phyloP scores from a whole-genome alignment of 2,113 vertebrate genomes.

The Corythaeola cristata region DNA sequence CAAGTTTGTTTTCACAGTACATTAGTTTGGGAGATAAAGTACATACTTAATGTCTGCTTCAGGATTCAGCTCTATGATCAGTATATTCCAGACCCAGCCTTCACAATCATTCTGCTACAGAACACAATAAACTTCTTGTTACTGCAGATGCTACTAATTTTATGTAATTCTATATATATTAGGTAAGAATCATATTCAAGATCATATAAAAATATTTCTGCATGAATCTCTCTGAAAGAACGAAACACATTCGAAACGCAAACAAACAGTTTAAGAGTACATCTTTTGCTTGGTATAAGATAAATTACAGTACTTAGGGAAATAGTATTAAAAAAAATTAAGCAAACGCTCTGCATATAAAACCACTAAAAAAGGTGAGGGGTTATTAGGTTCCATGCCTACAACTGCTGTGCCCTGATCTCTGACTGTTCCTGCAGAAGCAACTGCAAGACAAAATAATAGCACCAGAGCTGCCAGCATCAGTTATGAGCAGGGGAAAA shows the following conservation, averaged over 20 bases:
- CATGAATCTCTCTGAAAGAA: background rate
- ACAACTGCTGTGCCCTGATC: background rate
- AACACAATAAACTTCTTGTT: constrained; percentile 4
- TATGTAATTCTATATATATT: background rate
- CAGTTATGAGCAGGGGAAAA: background rate
- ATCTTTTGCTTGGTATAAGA: background rate
- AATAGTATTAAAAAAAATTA: background rate
- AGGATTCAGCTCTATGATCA: background rate
- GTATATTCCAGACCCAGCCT: background rate
- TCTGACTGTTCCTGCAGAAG: background rate
- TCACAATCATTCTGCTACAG: background rate
- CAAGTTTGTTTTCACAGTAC: constrained; percentile 63
- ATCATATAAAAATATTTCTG: background rate
- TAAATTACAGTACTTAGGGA: background rate
- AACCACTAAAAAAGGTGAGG: background rate
- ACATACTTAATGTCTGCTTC: constrained; percentile 1
- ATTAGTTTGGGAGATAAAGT: constrained; percentile 44
- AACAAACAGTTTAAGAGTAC: background rate
- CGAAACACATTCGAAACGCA: background rate
- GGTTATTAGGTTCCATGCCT: background rate
- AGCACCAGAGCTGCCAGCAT: background rate
- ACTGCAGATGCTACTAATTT: constrained; percentile 15
- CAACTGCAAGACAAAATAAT: background rate
- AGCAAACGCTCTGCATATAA: background rate
- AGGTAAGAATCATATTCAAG: background rate